Base-by-base conservation (phyloP, 2,113 vertebrate species). In the Dicaeum eximium region DNA sequence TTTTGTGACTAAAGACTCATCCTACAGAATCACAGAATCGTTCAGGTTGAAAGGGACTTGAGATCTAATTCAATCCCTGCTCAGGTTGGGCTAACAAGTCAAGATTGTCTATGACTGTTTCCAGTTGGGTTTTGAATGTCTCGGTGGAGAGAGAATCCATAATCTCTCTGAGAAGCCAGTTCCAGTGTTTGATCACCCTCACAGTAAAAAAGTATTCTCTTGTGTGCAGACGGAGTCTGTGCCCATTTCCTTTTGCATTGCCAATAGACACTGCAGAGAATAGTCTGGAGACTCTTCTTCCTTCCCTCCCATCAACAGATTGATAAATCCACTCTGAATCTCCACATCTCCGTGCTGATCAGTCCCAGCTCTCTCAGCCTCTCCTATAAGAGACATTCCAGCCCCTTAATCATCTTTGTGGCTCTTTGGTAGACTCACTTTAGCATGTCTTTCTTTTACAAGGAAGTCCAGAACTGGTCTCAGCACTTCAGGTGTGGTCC, bases 101-200 rank as follows among this genome's bases (percentile, higher is more conserved):
- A 47, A 78, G 35, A 11, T 51, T 67, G 23, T 11, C n/a, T 2
- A 0, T n/a, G 22, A 54, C 28, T 0, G 0, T 21, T 48, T n/a
- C 28, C 23, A 58, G 10, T 11, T 24, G 45, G 15, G 23, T 58
- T 74, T 81, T 66, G 38, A 74, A 30, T 50, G 48, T 28, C 25
- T 83, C 2, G 0, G 8, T 51, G 24, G 33, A 50, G 11, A 37
- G 7, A 48, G 5, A 69, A 35, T 54, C 44, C 8, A 38, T 18
- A 53, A 28, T 8, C 10, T 51, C 16, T 58, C 33, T 23, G 45
- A 45, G 33, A 28, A 64, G 37, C 28, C 23, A 15, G 13, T 64
- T 48, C 9, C 21, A 28, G 13, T 11, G 16, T 67, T 17, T 78
- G 30, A 45, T 17, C 12, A 37, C 5, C 8, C 30, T 62, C 37